A percentile compares a stretch with the other conserved stretches of the same genome.
These are phyloP conservation scores for Halesus radiatus DNA, from an alignment of 1,140 invertebrate species.

Conservation along the genomic window DNA sequence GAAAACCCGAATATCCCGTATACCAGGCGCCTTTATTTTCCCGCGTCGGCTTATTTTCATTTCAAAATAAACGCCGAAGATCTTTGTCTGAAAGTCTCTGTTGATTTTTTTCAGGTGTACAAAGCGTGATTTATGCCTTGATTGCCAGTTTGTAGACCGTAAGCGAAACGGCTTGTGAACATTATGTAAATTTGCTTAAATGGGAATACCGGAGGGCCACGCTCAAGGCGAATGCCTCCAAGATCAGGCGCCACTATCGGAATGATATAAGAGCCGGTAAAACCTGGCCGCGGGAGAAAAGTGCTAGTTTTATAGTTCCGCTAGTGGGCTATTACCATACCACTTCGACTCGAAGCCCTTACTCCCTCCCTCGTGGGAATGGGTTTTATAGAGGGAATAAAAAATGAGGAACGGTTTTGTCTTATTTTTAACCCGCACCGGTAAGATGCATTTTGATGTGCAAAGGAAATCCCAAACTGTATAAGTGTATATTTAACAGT, in stretches of 20 bases:
- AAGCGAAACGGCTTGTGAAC: conserved; percentile 54
- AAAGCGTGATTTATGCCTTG: conserved; percentile 50
- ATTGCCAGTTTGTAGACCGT: conserved; percentile 51
- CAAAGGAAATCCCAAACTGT: too few species aligned
- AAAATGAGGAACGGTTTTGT: background rate
- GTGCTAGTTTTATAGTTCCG: too few species aligned
- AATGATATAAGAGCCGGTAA: background rate
- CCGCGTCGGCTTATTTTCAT: background rate
- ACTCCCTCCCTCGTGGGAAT: background rate
- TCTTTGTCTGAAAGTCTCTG: background rate
- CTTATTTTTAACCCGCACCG: background rate
- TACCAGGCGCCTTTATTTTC: too few species aligned
- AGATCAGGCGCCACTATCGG: background rate
- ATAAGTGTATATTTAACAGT: too few species aligned
- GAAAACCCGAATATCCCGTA: background rate
- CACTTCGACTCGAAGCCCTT: background rate
- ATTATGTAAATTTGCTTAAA: conserved; percentile 52
- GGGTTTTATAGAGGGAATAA: background rate
- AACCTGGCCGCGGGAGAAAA: too few species aligned
- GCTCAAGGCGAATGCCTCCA: conserved; percentile 8
- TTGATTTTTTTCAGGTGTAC: conserved; percentile 43
- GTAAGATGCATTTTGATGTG: background rate
- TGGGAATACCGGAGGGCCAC: conserved; percentile 12
- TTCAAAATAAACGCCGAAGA: conserved; percentile 17
- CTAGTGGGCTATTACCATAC: too few species aligned